These are phyloP conservation scores for Mionectes olivaceus DNA, from an alignment of 2,797 vertebrate genomes.

Conservation along the genomic window DNA sequence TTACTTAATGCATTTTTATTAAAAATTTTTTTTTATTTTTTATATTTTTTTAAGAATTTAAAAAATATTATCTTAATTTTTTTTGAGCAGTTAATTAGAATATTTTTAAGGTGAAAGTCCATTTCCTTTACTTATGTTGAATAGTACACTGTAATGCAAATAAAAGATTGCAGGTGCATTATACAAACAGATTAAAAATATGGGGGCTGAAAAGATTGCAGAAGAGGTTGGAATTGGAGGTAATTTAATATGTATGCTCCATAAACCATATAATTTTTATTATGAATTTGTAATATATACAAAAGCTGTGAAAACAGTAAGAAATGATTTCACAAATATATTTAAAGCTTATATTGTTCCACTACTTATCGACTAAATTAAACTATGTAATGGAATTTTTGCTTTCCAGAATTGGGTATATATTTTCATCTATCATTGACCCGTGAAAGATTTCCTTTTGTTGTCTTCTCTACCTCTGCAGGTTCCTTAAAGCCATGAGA, in stretches of 20 bases:
- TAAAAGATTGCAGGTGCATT: neutral
- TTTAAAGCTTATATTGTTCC: neutral
- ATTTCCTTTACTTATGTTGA: neutral
- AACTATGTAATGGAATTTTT: neutral
- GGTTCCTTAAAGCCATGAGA: neutral
- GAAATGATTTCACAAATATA: slow-evolving; percentile 14
- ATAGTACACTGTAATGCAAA: neutral
- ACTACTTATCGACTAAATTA: neutral
- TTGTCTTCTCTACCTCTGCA: slow-evolving; percentile 15
- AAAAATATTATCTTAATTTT: neutral
- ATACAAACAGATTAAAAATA: neutral
- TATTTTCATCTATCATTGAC: slow-evolving; percentile 10
- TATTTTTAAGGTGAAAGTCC: neutral
- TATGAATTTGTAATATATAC: neutral
- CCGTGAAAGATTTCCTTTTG: neutral
- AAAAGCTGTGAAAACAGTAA: neutral
- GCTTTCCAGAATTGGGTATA: neutral
- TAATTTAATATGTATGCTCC: slow-evolving; percentile 7
- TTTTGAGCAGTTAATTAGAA: neutral
- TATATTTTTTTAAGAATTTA: neutral
- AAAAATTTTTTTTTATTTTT: neutral
- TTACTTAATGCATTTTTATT: neutral
- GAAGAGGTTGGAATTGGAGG: neutral
- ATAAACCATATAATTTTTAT: slow-evolving; percentile 4
- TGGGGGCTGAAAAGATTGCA: neutral